Percentiles rank a stretch among this genome's conserved stretches.
These are phyloP conservation scores for Epistrophe eligans DNA, from an alignment of 2,888 invertebrate species.

Conservation along the genomic window DNA sequence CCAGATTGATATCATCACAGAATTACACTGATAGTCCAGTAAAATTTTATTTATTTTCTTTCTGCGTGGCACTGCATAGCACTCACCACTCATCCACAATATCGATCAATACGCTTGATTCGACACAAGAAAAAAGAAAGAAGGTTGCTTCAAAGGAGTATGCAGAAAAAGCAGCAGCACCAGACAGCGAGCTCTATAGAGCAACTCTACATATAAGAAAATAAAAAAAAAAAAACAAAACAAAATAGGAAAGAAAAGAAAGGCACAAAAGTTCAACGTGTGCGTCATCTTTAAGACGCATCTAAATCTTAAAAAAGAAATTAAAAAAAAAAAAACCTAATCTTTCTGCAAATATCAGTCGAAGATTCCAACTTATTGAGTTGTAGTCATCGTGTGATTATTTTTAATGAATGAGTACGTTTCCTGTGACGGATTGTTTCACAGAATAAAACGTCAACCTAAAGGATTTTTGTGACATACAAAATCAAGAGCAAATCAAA, in stretches of 20 bases:
- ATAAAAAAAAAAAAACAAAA: too few relatives aligned
- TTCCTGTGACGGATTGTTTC: constrained; percentile 71
- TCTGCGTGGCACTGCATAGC: constrained; percentile 65
- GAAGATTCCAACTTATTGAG: constrained; percentile 72
- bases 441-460: constrained; percentile 73
- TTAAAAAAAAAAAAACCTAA: constrained; percentile 37
- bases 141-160: constrained; percentile 48
- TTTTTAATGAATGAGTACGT: constrained; percentile 75
- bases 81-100: constrained; percentile 58
- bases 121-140: constrained; percentile 26
- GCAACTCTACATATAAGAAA: constrained; percentile 34
- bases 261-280: constrained; percentile 73
- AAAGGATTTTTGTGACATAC: constrained; percentile 76
- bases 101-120: constrained; percentile 27
- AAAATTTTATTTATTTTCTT: constrained; percentile 40
- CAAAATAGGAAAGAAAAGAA: constrained; percentile 19
- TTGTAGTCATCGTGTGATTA: constrained; percentile 71
- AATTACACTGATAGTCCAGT: constrained; percentile 41
- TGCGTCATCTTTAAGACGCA: constrained; percentile 61
- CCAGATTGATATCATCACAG: constrained; percentile 58
- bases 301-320: constrained; percentile 30
- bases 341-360: constrained; percentile 58
- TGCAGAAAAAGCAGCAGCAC: constrained; percentile 46
- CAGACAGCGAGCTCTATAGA: constrained; percentile 45
- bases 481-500: constrained; percentile 63